Conservation (phyloP, 2,113 vertebrate species). For the Clarias magur region DNA sequence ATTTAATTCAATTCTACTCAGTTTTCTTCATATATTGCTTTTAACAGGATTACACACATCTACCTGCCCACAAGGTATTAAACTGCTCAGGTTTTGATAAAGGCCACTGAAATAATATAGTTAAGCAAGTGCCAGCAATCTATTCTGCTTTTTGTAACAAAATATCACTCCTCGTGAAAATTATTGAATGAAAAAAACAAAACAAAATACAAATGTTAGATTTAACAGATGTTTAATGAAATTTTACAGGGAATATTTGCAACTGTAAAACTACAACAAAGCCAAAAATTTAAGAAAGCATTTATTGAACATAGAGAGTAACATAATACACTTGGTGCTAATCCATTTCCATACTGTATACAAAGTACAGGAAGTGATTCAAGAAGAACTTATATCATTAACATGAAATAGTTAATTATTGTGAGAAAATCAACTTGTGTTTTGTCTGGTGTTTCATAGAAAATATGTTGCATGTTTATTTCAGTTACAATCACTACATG, state of each 20-base stretch:
- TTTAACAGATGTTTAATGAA: neutral
- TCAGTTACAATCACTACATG: neutral
- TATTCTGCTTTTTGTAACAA: neutral
- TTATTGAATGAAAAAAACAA: neutral
- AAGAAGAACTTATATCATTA: neutral
- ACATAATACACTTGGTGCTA: neutral
- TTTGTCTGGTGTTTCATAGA: neutral
- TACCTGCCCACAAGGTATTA: neutral
- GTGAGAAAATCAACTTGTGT: neutral
- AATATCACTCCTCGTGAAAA: neutral
- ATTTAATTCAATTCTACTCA: too few relatives aligned
- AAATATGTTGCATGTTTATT: neutral
- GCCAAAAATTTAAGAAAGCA: neutral
- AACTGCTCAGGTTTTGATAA: neutral
- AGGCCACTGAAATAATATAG: neutral
- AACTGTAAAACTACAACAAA: neutral
- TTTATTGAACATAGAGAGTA: neutral
- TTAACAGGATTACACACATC: neutral
- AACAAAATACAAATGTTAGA: neutral
- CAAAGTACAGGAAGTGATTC: neutral
- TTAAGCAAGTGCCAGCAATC: neutral
- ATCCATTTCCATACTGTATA: too few relatives aligned
- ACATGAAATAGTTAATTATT: neutral
- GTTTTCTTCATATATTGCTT: too few relatives aligned
- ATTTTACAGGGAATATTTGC: neutral